Evolutionary conservation across 2,888 invertebrate genomes (phyloP), one percentile per base, ranked within the genome.

Genomic region (Junonia oenone): DNA sequence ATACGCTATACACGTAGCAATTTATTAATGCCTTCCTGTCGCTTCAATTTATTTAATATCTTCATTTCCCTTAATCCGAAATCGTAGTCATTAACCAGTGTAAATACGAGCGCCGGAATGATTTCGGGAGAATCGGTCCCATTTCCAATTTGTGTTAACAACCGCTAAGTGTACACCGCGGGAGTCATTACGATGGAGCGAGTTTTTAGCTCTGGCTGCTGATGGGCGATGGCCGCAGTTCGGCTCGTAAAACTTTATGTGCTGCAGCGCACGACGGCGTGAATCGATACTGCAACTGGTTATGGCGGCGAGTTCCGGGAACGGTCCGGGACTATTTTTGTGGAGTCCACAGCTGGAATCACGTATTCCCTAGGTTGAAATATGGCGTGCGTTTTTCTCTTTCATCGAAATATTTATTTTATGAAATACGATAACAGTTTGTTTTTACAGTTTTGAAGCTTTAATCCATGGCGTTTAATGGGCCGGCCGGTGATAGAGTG

Each of bases 31-130:
- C 17, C 4, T 37, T 46, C 27, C 35, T 15, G 46, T 46, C 45
- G 52, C 29, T 27, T 27, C 37, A 35, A 52, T 52, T 52, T 46
- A 52, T 37, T 52, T 52, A 52, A 52, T 52, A 46, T 46, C 45
- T 52, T 52, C 45, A 52, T 52, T 52, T 46, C 37, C 52, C 45
- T 17, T 52, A 29, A 46, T 43, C 46, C 52, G 52, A 37, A 52
- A 52, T 52, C 52, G 26, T 19, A 46, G 37, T 35, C 29, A 46
- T 46, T 19, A 29, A 29, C 11, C 15, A n/a, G 46, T 46, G 46
- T 52, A 46, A 52, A 46, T 27, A 52, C 31, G 6, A 2, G 2
- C 19, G 6, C 8, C 40, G 40, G 6, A 17, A 17, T 45, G 27
- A 52, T 47, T 47, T 47, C n/a, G 45, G 45, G 45, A 45, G 27